These are phyloP conservation scores for Paradisaea rubra DNA, from an alignment of 2,113 vertebrate species.

Conservation along the genomic window DNA sequence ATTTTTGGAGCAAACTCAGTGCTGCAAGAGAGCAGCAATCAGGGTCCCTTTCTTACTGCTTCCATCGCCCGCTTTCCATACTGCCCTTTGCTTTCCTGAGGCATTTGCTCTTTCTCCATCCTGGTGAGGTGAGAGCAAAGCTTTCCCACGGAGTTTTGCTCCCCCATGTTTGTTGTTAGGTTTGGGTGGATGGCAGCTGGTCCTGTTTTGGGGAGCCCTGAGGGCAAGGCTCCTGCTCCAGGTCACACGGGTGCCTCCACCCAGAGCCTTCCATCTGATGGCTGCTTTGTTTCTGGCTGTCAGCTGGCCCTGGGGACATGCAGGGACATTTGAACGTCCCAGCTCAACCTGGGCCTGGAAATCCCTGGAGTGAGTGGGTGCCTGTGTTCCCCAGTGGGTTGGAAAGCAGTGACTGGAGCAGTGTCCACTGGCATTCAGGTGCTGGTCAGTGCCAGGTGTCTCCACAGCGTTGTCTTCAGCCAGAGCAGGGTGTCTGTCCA, in stretches of 20 bases:
- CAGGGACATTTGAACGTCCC: background rate
- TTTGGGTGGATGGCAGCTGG: background rate
- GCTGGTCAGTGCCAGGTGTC: background rate
- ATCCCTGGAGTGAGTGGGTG: background rate
- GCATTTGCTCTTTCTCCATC: background rate
- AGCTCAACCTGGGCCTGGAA: background rate
- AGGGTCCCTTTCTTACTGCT: background rate
- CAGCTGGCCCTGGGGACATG: background rate
- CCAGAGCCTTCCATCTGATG: background rate
- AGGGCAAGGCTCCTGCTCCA: background rate
- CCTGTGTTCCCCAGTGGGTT: no score
- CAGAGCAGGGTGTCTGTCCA: background rate
- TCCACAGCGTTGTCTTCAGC: background rate
- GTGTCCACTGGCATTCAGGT: background rate
- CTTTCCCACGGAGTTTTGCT: background rate
- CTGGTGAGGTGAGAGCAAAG: background rate
- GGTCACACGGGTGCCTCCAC: background rate
- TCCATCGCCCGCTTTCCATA: background rate
- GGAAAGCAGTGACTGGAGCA: background rate
- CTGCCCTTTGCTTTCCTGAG: background rate
- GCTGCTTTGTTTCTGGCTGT: background rate
- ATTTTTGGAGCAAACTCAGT: background rate
- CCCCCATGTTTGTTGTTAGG: accelerated
- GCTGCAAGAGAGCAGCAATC: background rate
- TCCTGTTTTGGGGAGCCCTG: background rate